phyloP scores from a whole-genome alignment of 2,797 vertebrate species.

The Xyrichtys novacula region DNA sequence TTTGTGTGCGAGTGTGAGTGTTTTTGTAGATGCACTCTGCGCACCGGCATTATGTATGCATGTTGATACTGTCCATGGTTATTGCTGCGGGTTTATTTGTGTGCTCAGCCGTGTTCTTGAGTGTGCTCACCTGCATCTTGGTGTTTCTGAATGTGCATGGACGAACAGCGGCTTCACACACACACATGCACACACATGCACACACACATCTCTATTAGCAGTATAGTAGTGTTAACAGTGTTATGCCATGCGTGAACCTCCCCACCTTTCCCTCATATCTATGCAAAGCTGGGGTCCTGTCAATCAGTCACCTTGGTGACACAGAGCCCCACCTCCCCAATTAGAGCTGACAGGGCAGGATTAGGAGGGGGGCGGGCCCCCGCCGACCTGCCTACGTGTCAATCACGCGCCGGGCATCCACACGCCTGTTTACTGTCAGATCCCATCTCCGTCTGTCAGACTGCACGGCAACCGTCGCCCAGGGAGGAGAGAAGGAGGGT shows the following conservation, averaged over 20 bases:
- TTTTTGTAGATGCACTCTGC: constrained; percentile 40
- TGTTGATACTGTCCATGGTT: constrained; percentile 72
- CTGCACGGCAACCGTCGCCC: constrained; percentile 80
- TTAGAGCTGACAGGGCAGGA: constrained; percentile 91
- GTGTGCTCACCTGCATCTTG: constrained; percentile 67
- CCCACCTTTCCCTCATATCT: constrained; percentile 87
- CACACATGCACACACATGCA: constrained; percentile 28
- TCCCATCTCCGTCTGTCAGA: constrained; percentile 90
- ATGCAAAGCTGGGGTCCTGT: constrained; percentile 91
- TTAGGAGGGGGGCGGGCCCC: constrained; percentile 87
- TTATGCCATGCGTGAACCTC: constrained; percentile 82
- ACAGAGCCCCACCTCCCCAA: constrained; percentile 90
- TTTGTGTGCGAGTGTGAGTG: constrained; percentile 18
- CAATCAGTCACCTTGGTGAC: constrained; percentile 90
- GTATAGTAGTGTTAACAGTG: constrained; percentile 83
- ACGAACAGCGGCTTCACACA: constrained; percentile 32
- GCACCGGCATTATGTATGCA: constrained; percentile 66
- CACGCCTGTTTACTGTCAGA: constrained; percentile 90
- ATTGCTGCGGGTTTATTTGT: constrained; percentile 76
- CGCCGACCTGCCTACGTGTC: constrained; percentile 87
- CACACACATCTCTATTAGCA: constrained; percentile 84
- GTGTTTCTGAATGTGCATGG: constrained; percentile 48
- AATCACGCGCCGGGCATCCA: constrained; percentile 88
- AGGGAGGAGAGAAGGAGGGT: constrained; percentile 75
- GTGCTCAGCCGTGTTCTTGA: constrained; percentile 74